phyloP scores from a whole-genome alignment of 2,888 invertebrate species.

The Drosophila differens region DNA sequence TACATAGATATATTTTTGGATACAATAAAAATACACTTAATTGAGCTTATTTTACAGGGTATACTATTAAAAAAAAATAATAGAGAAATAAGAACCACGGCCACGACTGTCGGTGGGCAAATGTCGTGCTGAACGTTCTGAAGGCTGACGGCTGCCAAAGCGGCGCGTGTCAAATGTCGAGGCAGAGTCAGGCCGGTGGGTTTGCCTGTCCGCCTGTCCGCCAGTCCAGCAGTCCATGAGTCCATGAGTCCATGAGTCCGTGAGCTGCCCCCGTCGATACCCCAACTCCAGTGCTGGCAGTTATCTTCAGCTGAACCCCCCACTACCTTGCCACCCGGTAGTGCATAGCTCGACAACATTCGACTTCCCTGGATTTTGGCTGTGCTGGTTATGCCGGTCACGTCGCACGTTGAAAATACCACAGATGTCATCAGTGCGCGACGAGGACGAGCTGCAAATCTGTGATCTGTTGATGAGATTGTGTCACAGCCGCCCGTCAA shows the following conservation, averaged over 20 bases:
- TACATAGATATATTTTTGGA: background rate
- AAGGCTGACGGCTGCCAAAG: slow-evolving; percentile 62
- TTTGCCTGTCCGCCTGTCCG: slow-evolving; percentile 8
- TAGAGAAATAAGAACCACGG: slow-evolving; percentile 39
- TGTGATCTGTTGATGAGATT: slow-evolving; percentile 82
- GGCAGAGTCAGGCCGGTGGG: slow-evolving; percentile 44
- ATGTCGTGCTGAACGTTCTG: slow-evolving; percentile 46
- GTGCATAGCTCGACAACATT: slow-evolving; percentile 2
- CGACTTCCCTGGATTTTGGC: background rate
- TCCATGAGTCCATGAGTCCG: background rate
- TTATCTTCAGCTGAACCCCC: background rate
- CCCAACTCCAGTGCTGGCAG: background rate
- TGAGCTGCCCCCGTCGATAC: slow-evolving; percentile 1
- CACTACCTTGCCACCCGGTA: background rate
- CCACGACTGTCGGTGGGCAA: slow-evolving; percentile 40
- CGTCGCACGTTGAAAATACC: slow-evolving; percentile 82
- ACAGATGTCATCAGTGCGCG: slow-evolving; percentile 81
- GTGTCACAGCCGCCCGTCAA: slow-evolving; percentile 76
- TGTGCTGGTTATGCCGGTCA: slow-evolving; percentile 75
- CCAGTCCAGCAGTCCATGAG: background rate
- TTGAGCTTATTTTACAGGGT: slow-evolving; percentile 22
- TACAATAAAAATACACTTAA: background rate
- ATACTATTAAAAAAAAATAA: slow-evolving; percentile 18
- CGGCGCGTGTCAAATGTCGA: slow-evolving; percentile 80
- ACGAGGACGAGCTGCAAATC: slow-evolving; percentile 76